Evolutionary conservation across 1,140 invertebrate genomes (phyloP), one percentile per base, ranked within the genome.

Genomic region (Tetramorium parvispinum): DNA sequence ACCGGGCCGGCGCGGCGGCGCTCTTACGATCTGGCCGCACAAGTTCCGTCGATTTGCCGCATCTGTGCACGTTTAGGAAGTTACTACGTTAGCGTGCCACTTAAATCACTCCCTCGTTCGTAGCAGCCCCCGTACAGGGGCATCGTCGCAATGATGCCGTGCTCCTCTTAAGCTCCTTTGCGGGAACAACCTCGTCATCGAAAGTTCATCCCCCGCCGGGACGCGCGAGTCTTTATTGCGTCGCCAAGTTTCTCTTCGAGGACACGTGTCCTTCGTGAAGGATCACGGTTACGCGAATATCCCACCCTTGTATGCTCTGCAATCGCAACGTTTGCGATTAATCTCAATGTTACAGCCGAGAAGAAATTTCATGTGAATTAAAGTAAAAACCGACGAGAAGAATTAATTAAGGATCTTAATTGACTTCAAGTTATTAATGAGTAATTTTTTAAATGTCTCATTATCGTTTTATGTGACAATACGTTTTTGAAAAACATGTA

Each of bases 1-100:
- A 79, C 32, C 27, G 76, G 24, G 37, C 71, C 24, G 24, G 11
- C n/a, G 51, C 49, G 37, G 65, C 24, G 24, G 11, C n/a, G 57
- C 49, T 90, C 91, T 93, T 93, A 92, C 90, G 91, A 92, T 92
- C 90, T 90, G 90, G 90, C 89, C 91, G 91, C 85, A 78, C 88
- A 94, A 95, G 91, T 95, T 95, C 83, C 91, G 94, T 95, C 94
- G 94, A 95, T 95, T 95, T 94, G 93, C 93, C 93, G 94, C 95
- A 95, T 95, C 95, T 95, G 95, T 93, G 94, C 91, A 76, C 89
- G 87, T 91, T 71, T 86, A 77, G 86, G 89, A 93, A 94, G 91
- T 95, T 95, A 92, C 92, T 94, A 92, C 88, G 92, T 94, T 94
- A 92, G 91, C 85, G 90, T 91, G 87, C 88, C 65, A 91, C 94